These are phyloP conservation scores for Ceraclea dissimilis DNA, from an alignment of 2,888 invertebrate genomes.

Conservation along the genomic window DNA sequence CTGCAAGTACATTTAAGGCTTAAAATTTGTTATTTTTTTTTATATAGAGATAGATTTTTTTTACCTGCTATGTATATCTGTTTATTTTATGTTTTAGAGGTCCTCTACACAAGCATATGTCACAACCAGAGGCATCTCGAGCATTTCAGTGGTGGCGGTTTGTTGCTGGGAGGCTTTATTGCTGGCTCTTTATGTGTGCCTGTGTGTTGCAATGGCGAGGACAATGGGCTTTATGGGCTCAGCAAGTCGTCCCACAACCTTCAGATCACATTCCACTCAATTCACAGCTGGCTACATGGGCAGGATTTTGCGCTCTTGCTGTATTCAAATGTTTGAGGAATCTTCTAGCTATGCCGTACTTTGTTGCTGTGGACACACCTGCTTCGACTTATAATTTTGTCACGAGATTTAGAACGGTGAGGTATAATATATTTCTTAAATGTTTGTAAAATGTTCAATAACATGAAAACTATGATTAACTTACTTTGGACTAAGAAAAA, in stretches of 20 bases:
- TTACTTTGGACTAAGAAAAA: too few relatives aligned
- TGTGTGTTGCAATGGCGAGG: conserved; percentile 49
- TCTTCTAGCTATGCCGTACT: conserved; percentile 50
- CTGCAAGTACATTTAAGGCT: too few relatives aligned
- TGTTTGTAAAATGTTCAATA: too few relatives aligned
- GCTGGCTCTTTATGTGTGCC: conserved; percentile 41
- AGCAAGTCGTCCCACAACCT: conserved; percentile 21
- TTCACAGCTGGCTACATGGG: conserved; percentile 24
- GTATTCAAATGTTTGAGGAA: conserved; percentile 46
- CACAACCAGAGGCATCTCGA: neutral
- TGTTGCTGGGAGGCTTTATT: conserved; percentile 34
- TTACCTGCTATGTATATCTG: too few relatives aligned
- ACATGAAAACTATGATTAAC: too few relatives aligned
- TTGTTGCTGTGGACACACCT: conserved; percentile 51
- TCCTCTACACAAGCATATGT: conserved; percentile 16
- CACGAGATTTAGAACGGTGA: conserved; percentile 48
- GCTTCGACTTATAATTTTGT: conserved; percentile 52
- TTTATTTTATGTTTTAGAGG: conserved; percentile 4
- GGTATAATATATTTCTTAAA: neutral
- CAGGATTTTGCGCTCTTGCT: conserved; percentile 28
- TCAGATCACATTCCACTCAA: conserved; percentile 13
- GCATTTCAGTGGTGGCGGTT: conserved; percentile 19
- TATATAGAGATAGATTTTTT: too few relatives aligned
- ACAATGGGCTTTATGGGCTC: conserved; percentile 36
- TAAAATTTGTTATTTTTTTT: too few relatives aligned